These are phyloP conservation scores for Hyposmocoma kahamanoa DNA, from an alignment of 1,140 invertebrate species.

Conservation along the genomic window DNA sequence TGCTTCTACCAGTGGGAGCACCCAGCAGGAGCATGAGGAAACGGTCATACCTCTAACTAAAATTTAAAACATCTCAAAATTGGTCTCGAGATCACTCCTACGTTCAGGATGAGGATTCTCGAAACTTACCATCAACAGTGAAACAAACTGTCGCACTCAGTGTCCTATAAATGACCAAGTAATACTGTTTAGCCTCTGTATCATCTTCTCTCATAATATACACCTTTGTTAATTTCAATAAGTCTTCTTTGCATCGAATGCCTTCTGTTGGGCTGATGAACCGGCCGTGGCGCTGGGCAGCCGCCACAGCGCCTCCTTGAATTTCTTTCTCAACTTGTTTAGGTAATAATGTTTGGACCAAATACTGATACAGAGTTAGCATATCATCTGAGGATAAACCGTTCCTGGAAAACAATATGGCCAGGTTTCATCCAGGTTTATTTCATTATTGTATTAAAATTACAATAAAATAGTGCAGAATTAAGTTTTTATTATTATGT, in stretches of 20 bases:
- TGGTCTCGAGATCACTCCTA: too few relatives aligned
- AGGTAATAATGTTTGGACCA: slow-evolving; percentile 84
- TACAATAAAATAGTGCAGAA: too few relatives aligned
- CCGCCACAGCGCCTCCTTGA: slow-evolving; percentile 75
- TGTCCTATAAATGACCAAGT: slow-evolving; percentile 86
- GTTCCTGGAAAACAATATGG: slow-evolving; percentile 87
- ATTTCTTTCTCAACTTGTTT: slow-evolving; percentile 83
- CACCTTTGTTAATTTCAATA: slow-evolving; percentile 82
- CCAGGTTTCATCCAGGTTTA: too few relatives aligned
- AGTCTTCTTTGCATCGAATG: slow-evolving; percentile 76
- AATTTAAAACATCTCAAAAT: too few relatives aligned
- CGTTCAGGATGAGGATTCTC: too few relatives aligned
- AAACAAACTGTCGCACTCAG: slow-evolving; percentile 87
- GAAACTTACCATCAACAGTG: slow-evolving; percentile 78
- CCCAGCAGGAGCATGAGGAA: too few relatives aligned
- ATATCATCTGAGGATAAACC: slow-evolving; percentile 87
- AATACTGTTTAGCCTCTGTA: slow-evolving; percentile 76
- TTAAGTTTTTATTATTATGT: too few relatives aligned
- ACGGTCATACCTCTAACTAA: too few relatives aligned
- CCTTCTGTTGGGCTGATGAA: slow-evolving; percentile 58
- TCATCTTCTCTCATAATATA: slow-evolving; percentile 77
- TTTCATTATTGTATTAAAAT: too few relatives aligned
- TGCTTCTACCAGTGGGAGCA: too few relatives aligned
- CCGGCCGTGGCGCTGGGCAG: slow-evolving; percentile 55
- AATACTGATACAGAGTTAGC: slow-evolving; percentile 88